Conservation (phyloP, 2,888 invertebrate genomes). For the Ophioninae sp. region DNA sequence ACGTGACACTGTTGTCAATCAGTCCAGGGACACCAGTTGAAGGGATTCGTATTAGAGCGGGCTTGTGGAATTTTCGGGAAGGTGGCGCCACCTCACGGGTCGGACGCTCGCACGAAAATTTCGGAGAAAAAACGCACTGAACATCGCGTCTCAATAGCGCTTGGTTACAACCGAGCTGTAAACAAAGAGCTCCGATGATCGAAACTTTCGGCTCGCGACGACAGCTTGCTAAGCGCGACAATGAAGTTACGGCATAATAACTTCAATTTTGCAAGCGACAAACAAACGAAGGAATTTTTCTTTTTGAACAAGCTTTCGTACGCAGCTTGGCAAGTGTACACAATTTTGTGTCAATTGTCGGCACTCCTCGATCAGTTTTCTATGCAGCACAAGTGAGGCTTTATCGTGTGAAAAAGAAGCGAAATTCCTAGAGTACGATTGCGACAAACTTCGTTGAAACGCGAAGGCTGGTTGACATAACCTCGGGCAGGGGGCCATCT, state of each 20-base stretch:
- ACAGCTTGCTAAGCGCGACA: background rate
- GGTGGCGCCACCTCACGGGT: slow-evolving; percentile 11
- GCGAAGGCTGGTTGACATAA: slow-evolving; percentile 29
- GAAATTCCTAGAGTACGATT: background rate
- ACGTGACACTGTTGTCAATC: background rate
- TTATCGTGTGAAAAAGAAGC: background rate
- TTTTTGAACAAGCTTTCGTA: no score
- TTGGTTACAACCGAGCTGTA: slow-evolving; percentile 1
- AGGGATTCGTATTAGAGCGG: background rate
- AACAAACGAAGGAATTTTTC: background rate
- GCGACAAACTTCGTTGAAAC: background rate
- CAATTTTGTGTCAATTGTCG: background rate
- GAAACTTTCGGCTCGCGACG: background rate
- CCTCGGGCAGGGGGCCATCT: slow-evolving; percentile 50
- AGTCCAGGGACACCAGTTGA: background rate
- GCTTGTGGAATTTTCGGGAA: background rate
- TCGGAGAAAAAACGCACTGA: slow-evolving; percentile 4
- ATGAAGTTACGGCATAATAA: slow-evolving; percentile 2
- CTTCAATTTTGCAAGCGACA: background rate
- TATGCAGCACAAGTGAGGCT: background rate
- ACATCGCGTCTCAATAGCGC: slow-evolving; percentile 3
- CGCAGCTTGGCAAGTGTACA: background rate
- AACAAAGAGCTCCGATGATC: background rate
- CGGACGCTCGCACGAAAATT: background rate
- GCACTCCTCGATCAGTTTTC: background rate